Base-by-base conservation (phyloP, 2,113 vertebrate species). In the Oncorhynchus keta region DNA sequence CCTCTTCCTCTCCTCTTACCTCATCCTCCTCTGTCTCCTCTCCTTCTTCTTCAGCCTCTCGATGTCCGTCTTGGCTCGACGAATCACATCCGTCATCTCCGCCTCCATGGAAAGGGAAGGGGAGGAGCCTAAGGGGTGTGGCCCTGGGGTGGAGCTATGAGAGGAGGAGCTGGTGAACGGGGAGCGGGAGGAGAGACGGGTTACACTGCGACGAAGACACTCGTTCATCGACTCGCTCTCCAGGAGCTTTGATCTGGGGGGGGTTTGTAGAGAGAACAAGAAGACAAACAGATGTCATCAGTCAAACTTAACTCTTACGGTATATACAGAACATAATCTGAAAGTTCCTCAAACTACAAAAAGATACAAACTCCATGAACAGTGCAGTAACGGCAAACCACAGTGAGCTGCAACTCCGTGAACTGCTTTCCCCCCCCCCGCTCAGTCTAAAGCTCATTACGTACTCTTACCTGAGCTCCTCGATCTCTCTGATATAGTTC, bases 211-310 rank as follows among this genome's bases (percentile, higher is more conserved):
- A 0, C 97, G 95, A 73, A 99, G 77, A 0, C 96, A 97, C 86
- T 99, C 97, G 0, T 99, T 99, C 95, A 99, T 99, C 77, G 97
- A 93, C 83, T 99, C 97, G 0, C 97, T 99, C 89, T 99, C 97
- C 77, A 99, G 87, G 0, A 99, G 94, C 88, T 98, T 99, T 0
- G 97, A 95, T 89, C 97, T 99, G 75, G 0, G 4, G 13, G 68
- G 28, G 22, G 59, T 4, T 66, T 32, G 49, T 28, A 62, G 71
- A 75, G 14, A 73, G 26, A 57, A 62, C n/a, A 24, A n/a, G 3
- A n/a, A 35, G 20, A n/a, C 67, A 32, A 28, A 51, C 14, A 11
- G 22, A 61, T 39, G 39, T 11, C 39, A 45, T 45, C 11, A 11
- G 39, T 45, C 39, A 2, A 45, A 11, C 39, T 45, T 45, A 45